Evolutionary conservation across 2,113 vertebrate species (phyloP).

Genomic region (Oenanthe melanoleuca): DNA sequence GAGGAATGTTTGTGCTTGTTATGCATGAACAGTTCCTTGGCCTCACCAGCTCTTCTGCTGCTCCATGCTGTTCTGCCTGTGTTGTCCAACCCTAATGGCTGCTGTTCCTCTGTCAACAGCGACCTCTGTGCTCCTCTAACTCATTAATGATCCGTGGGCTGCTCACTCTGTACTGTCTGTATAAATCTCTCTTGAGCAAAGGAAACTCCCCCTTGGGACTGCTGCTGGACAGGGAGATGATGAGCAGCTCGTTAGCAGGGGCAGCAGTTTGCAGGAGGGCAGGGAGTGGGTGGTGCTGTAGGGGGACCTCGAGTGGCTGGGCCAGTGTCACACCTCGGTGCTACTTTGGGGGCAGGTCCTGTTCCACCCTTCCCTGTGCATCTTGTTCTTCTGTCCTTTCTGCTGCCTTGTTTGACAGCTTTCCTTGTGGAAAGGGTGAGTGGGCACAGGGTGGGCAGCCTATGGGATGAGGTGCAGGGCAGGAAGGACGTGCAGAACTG

Average conservation of each 20-base stretch:
- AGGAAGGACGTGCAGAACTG: background rate
- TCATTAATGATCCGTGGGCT: background rate
- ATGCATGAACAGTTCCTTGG: background rate
- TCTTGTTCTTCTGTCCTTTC: background rate
- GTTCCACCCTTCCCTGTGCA: background rate
- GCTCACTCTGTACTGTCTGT: background rate
- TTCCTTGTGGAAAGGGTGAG: background rate
- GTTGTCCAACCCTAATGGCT: background rate
- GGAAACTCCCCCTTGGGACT: background rate
- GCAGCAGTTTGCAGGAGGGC: background rate
- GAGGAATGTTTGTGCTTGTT: accelerated
- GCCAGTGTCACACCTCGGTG: background rate
- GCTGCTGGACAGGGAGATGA: background rate
- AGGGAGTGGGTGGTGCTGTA: accelerated
- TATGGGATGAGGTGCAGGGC: background rate
- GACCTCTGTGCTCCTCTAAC: background rate
- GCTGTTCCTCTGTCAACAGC: background rate
- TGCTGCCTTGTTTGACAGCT: background rate
- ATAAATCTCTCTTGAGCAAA: background rate
- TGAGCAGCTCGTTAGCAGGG: background rate
- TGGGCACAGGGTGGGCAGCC: background rate
- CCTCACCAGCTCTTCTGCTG: background rate
- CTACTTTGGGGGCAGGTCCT: background rate
- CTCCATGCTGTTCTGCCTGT: background rate
- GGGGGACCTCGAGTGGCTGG: background rate